Percentiles rank a stretch among this genome's conserved stretches.
phyloP scores from a whole-genome alignment of 2,797 vertebrate genomes.

The Cirrhinus mrigala region DNA sequence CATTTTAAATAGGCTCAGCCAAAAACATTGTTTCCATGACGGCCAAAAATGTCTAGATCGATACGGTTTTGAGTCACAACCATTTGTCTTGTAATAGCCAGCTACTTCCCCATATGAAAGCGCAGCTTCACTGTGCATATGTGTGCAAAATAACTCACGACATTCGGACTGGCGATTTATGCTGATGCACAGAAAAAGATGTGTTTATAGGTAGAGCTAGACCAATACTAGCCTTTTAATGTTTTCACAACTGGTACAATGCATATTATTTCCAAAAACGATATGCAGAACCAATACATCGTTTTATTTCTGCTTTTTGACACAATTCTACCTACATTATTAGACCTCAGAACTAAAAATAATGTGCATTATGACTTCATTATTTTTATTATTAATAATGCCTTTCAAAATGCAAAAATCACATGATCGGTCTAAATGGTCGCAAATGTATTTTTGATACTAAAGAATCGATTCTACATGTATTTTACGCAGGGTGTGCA shows the following conservation, averaged over 20 bases:
- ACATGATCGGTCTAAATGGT: not conserved
- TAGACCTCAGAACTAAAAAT: not conserved
- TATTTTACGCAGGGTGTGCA: not conserved
- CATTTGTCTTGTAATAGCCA: not conserved
- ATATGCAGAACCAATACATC: not conserved
- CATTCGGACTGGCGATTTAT: not conserved
- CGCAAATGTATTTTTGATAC: not conserved
- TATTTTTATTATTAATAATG: not conserved
- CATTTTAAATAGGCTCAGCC: not conserved
- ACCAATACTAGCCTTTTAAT: too few species aligned
- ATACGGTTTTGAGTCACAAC: not conserved
- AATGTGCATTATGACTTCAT: not conserved
- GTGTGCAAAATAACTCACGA: not conserved
- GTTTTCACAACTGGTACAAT: not conserved
- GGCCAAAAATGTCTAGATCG: not conserved
- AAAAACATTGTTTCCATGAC: too few species aligned
- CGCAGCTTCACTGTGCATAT: not conserved
- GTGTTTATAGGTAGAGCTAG: not conserved
- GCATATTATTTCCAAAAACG: not conserved
- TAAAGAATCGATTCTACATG: not conserved
- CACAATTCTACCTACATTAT: not conserved
- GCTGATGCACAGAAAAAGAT: not conserved
- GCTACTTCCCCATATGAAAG: slow-evolving; percentile 26
- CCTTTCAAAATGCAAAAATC: not conserved
- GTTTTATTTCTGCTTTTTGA: not conserved